These are phyloP conservation scores for Philopotamus ludificatus DNA, from an alignment of 1,140 invertebrate genomes.

Conservation along the genomic window DNA sequence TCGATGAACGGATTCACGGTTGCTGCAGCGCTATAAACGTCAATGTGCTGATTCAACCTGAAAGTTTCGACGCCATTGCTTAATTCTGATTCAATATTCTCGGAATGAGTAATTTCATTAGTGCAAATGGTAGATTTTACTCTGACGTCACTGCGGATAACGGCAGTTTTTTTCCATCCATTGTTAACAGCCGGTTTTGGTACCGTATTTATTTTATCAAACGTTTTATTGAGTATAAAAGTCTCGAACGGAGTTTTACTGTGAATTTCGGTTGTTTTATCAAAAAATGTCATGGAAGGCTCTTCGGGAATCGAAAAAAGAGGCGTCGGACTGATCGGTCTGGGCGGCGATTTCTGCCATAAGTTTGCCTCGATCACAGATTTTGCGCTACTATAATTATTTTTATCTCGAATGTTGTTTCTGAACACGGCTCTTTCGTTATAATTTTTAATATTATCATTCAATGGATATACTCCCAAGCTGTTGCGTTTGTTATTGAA, in stretches of 20 bases:
- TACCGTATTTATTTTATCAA: constrained; percentile 24
- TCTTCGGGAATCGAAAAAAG: constrained; percentile 55
- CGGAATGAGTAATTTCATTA: constrained; percentile 35
- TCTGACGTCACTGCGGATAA: constrained; percentile 2
- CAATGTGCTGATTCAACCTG: constrained; percentile 46
- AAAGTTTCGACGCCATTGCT: constrained; percentile 27
- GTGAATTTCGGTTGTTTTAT: not conserved
- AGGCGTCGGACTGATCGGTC: constrained; percentile 48
- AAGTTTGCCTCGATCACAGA: constrained; percentile 43
- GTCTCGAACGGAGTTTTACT: constrained; percentile 33
- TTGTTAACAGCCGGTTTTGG: constrained; percentile 4
- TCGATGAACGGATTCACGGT: constrained; percentile 68
- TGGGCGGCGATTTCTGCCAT: constrained; percentile 48
- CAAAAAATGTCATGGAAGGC: constrained; percentile 46
- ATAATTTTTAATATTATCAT: constrained; percentile 27
- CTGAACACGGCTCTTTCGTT: constrained; percentile 30
- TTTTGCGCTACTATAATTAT: constrained; percentile 23
- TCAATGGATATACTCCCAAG: constrained; percentile 22
- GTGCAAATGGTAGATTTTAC: constrained; percentile 11
- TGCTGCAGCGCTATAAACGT: constrained; percentile 58
- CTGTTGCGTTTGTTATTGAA: not conserved
- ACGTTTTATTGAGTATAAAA: constrained; percentile 36
- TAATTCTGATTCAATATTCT: constrained; percentile 45
- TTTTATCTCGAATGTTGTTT: constrained; percentile 36
- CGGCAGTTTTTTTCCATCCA: constrained; percentile 1